phyloP scores from a whole-genome alignment of 1,140 invertebrate species.

The Drosophila lacteicornis region DNA sequence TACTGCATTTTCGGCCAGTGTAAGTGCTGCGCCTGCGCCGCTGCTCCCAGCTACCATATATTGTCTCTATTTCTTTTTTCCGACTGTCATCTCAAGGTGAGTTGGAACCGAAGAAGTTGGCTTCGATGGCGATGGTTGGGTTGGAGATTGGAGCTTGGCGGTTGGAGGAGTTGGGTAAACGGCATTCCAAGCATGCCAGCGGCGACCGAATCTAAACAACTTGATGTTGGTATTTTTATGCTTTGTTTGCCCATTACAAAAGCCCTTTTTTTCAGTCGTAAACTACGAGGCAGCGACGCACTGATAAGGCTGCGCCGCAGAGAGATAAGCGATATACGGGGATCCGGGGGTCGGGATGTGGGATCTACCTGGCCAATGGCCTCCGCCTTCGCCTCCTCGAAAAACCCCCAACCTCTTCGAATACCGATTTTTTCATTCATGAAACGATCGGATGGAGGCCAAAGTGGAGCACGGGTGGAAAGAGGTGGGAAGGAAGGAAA shows the following conservation, averaged over 20 bases:
- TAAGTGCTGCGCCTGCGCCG: slow-evolving; percentile 24
- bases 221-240: slow-evolving; percentile 72
- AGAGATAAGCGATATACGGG: slow-evolving; percentile 25
- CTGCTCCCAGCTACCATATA: slow-evolving; percentile 12
- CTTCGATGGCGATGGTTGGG: neutral
- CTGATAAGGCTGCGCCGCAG: slow-evolving; percentile 32
- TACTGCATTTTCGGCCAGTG: slow-evolving; percentile 1
- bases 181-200: slow-evolving; percentile 70
- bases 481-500: slow-evolving; percentile 36
- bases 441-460: slow-evolving; percentile 41
- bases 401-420: neutral
- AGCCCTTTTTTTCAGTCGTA: slow-evolving; percentile 50
- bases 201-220: slow-evolving; percentile 64
- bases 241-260: slow-evolving; percentile 77
- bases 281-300: slow-evolving; percentile 10
- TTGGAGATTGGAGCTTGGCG: slow-evolving; percentile 14
- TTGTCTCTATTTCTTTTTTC: slow-evolving; percentile 42
- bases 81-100: slow-evolving; percentile 48
- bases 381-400: slow-evolving; percentile 3
- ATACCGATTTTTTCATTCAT: slow-evolving; percentile 49
- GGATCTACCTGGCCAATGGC: slow-evolving; percentile 21
- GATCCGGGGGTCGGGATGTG: neutral
- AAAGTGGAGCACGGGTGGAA: slow-evolving; percentile 65
- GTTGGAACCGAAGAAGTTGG: slow-evolving; percentile 17
- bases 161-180: slow-evolving; percentile 38